These are phyloP conservation scores for Typhlichthys subterraneus DNA, from an alignment of 2,797 vertebrate species.

Conservation along the genomic window DNA sequence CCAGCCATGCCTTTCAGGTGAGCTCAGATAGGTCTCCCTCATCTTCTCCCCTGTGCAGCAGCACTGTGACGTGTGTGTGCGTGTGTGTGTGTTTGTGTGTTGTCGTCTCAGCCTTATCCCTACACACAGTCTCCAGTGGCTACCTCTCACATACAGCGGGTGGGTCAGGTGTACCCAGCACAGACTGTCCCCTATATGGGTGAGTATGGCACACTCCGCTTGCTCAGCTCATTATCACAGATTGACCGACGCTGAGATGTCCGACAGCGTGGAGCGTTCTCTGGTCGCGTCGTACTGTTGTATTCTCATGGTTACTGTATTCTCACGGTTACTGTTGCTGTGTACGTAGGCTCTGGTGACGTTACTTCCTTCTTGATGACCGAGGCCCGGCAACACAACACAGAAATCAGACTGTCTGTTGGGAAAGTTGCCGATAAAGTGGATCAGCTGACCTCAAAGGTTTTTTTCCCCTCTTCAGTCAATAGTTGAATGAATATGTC, in stretches of 20 bases:
- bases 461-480: conserved; percentile 43
- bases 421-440: conserved; percentile 94
- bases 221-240: neutral
- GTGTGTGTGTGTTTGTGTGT: neutral
- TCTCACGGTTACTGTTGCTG: too few relatives aligned
- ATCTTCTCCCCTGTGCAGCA: neutral
- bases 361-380: conserved; percentile 94
- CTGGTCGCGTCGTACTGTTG: too few relatives aligned
- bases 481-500: too few relatives aligned
- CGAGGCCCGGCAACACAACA: conserved; percentile 93
- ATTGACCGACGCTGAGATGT: too few relatives aligned
- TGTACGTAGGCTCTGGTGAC: conserved; percentile 79
- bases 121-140: conserved; percentile 76
- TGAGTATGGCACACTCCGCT: conserved; percentile 53
- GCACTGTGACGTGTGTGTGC: neutral
- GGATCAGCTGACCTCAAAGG: conserved; percentile 89
- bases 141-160: conserved; percentile 84
- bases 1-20: conserved; percentile 88
- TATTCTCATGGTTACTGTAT: too few relatives aligned
- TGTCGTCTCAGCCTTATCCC: conserved; percentile 77
- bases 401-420: conserved; percentile 89
- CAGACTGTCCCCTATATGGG: conserved; percentile 86
- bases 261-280: too few relatives aligned
- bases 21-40: neutral
- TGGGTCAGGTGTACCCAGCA: conserved; percentile 82